phyloP scores from a whole-genome alignment of 2,113 vertebrate genomes.

The Gallinago paraguaiae region DNA sequence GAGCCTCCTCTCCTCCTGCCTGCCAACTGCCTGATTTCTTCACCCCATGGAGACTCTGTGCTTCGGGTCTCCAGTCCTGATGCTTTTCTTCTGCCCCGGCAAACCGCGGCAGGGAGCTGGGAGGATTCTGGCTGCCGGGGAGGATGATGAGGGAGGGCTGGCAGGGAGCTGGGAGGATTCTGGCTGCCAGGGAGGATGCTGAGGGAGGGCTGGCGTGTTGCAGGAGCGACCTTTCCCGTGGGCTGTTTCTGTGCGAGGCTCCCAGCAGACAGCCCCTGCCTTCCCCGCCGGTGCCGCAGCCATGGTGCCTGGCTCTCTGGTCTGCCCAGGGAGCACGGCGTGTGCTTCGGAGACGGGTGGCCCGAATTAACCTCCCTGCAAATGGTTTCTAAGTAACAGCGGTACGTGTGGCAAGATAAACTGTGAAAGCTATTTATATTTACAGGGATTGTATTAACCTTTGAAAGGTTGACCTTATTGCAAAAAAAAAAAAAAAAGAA shows the following conservation, averaged over 20 bases:
- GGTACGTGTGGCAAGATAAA: not conserved
- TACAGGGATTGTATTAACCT: conserved; percentile 76
- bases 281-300: not conserved
- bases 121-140: fast-evolving
- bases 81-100: fast-evolving
- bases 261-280: not conserved
- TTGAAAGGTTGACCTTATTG: conserved; percentile 75
- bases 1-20: not conserved
- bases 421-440: conserved; percentile 65
- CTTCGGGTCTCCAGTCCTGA: not conserved
- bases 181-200: not conserved
- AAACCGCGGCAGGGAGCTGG: not conserved
- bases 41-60: fast-evolving
- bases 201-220: not conserved
- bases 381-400: conserved; percentile 65
- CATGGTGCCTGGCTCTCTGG: not conserved
- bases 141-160: not conserved
- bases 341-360: conserved; percentile 9
- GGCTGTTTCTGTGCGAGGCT: not conserved
- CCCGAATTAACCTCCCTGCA: conserved; percentile 60
- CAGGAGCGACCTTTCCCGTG: not conserved
- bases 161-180: not conserved
- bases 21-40: not conserved
- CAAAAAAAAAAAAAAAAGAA: conserved; percentile 48
- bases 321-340: conserved; percentile 24